phyloP scores from a whole-genome alignment of 2,113 vertebrate species.

The Connochaetes taurinus region DNA sequence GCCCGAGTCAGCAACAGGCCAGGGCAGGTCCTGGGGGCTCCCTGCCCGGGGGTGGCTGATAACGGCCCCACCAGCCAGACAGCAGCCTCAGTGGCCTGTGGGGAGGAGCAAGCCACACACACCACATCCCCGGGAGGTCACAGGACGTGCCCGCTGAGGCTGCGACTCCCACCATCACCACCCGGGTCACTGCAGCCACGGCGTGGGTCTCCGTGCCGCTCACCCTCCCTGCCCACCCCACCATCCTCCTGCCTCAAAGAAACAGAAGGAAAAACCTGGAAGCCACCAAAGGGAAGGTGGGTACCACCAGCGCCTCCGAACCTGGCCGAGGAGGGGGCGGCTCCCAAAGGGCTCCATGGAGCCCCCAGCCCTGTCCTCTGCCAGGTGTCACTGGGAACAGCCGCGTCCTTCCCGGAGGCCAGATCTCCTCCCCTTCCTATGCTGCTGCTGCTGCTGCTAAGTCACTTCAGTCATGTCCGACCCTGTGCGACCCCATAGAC shows the following conservation, averaged over 20 bases:
- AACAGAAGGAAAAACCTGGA: not conserved
- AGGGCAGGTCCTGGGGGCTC: not conserved
- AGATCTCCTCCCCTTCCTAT: fast-evolving
- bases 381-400: not conserved
- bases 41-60: not conserved
- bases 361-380: not conserved
- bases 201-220: fast-evolving
- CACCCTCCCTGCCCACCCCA: not conserved
- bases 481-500: too few relatives aligned
- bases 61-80: not conserved
- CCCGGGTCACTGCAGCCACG: not conserved
- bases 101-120: not conserved
- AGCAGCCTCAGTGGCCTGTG: not conserved
- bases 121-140: not conserved
- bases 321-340: fast-evolving
- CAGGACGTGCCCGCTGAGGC: not conserved
- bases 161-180: not conserved
- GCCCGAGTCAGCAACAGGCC: not conserved
- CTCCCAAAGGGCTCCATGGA: not conserved
- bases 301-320: fast-evolving
- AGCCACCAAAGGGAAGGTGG: not conserved
- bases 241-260: not conserved
- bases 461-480: too few relatives aligned
- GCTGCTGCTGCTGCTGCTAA: too few relatives aligned
- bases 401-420: not conserved